Base-by-base conservation (phyloP, 2,888 invertebrate genomes). In the Agonopterix subpropinquella region DNA sequence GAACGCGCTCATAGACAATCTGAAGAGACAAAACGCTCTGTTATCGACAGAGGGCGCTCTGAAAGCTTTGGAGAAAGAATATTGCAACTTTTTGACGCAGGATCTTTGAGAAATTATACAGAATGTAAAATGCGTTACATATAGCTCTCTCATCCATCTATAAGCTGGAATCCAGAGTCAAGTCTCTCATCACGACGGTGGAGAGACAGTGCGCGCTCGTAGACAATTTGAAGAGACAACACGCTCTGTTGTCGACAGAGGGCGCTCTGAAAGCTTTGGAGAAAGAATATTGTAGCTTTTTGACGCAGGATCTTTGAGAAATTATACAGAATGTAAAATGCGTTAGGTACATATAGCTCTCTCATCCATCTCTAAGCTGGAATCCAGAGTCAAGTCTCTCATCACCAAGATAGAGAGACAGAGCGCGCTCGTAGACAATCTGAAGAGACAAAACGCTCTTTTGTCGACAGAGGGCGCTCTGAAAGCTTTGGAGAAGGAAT, bases 181-280 rank as follows among this genome's bases (percentile, higher is more conserved):
- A 74, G 50, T 47, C 56, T 1, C 52, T 77, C 8, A 63, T 62
- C 8, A 46, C 63, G 3, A 65, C 71, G 43, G 59, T 67, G 36
- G 71, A 74, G 44, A 75, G 68, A 53, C 84, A 80, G 54, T 58
- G 56, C 11, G 65, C 71, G n/a, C 60, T 86, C 7, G 68, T 80
- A 8, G 73, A 73, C 54, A 88, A 87, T 52, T 56, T 86, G 53
- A 66, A 72, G 49, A 64, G 66, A 47, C 85, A 80, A 52, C 79
- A 73, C 61, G 67, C 67, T 0, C 52, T 77, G 48, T 50, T 85
- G 18, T 53, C 60, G 0, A 66, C 80, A 41, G 79, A 78, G 4
- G 70, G 68, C 51, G 76, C 77, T 48, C 36, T 83, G 3, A 70
- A 65, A 36, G 59, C 59, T 0, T 54, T 82, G 2, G 81, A 84